Evolutionary conservation across 2,888 invertebrate genomes (phyloP).

Genomic region (Dorcus hopei): DNA sequence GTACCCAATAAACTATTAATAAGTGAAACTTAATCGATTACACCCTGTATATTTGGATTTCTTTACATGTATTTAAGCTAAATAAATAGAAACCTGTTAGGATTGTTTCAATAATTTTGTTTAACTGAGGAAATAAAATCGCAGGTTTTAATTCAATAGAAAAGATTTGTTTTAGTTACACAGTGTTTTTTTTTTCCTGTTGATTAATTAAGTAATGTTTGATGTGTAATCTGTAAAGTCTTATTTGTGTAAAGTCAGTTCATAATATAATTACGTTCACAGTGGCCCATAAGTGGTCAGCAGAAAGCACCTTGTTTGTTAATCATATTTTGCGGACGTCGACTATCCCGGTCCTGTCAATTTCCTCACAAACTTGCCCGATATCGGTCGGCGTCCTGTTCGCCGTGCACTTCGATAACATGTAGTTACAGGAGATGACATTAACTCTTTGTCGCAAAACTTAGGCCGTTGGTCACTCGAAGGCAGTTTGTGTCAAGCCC

Average conservation of each 20-base stretch:
- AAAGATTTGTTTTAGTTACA: too few relatives aligned
- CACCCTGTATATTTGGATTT: too few relatives aligned
- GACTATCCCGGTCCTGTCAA: not conserved
- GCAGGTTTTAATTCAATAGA: too few relatives aligned
- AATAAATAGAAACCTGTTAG: too few relatives aligned
- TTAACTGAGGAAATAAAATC: too few relatives aligned
- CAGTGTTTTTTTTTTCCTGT: too few relatives aligned
- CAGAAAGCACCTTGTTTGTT: constrained; percentile 10
- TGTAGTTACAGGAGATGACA: constrained; percentile 39
- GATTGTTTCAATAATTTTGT: too few relatives aligned
- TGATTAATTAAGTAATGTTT: too few relatives aligned
- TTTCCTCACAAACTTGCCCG: not conserved
- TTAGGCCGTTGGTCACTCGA: constrained; percentile 38
- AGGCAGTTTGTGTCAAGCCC: constrained; percentile 32
- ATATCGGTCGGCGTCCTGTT: constrained; percentile 27
- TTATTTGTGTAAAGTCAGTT: not conserved
- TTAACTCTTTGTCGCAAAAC: constrained; percentile 43
- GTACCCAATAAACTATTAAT: too few relatives aligned
- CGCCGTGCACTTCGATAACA: constrained; percentile 37
- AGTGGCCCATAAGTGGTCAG: constrained; percentile 18
- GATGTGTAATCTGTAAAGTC: too few relatives aligned
- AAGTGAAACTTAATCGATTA: too few relatives aligned
- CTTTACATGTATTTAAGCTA: too few relatives aligned
- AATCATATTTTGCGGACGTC: constrained; percentile 18
- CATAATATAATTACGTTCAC: not conserved